phyloP scores from a whole-genome alignment of 2,888 invertebrate genomes.

The Schizotus pectinicornis region DNA sequence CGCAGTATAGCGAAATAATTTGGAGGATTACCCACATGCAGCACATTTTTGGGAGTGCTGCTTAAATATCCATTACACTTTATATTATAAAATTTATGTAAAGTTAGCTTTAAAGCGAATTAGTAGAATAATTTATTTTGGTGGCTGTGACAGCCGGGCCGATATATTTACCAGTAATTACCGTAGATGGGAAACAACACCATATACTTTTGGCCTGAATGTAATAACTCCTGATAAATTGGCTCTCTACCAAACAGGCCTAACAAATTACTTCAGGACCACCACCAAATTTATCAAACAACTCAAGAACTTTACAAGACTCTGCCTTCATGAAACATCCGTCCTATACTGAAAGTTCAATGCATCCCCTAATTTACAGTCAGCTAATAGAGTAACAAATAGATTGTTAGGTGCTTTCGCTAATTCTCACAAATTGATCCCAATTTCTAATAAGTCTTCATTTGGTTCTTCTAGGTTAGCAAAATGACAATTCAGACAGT shows the following conservation, averaged over 20 bases:
- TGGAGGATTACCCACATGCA: slow-evolving; percentile 23
- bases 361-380: too few species aligned
- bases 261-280: neutral
- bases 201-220: slow-evolving; percentile 3
- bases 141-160: slow-evolving; percentile 25
- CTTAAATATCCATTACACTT: slow-evolving; percentile 33
- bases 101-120: slow-evolving; percentile 31
- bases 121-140: slow-evolving; percentile 30
- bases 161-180: slow-evolving; percentile 19
- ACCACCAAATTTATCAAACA: neutral
- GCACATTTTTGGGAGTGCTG: slow-evolving; percentile 18
- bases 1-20: slow-evolving; percentile 25
- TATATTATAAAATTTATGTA: slow-evolving; percentile 26
- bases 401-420: too few species aligned
- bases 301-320: neutral
- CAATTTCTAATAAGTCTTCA: too few species aligned
- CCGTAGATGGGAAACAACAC: slow-evolving; percentile 6
- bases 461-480: too few species aligned
- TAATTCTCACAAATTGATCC: too few species aligned
- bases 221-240: slow-evolving; percentile 3
- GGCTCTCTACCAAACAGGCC: too few species aligned
- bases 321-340: neutral
- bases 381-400: too few species aligned
- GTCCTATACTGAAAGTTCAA: too few species aligned
- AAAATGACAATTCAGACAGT: too few species aligned